A percentile compares a stretch with the other conserved stretches of the same genome.
Evolutionary conservation across 2,888 invertebrate genomes (phyloP).

Genomic region (Smittia aterrima): DNA sequence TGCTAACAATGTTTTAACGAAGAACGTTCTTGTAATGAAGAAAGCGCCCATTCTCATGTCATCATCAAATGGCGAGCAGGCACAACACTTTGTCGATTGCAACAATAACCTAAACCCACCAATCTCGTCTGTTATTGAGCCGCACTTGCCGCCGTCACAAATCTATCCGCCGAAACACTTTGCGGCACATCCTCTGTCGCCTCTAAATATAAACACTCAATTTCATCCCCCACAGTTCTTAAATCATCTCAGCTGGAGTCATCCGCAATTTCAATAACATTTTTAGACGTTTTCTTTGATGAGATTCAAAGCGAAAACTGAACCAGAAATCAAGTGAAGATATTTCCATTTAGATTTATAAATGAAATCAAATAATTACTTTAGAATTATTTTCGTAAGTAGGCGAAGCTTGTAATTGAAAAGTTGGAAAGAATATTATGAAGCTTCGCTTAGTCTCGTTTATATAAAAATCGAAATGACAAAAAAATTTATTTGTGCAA

Average conservation of each 20-base stretch:
- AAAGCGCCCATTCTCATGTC: not conserved
- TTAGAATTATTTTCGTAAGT: too few relatives aligned
- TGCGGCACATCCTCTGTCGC: conserved; percentile 15
- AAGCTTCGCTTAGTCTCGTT: too few relatives aligned
- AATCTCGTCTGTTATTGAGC: not conserved
- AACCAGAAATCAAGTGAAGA: too few relatives aligned
- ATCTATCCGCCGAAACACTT: not conserved
- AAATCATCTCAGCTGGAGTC: conserved; percentile 29
- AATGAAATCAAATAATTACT: too few relatives aligned
- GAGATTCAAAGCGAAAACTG: too few relatives aligned
- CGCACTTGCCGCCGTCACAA: not conserved
- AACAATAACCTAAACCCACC: conserved; percentile 16
- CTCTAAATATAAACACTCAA: conserved; percentile 24
- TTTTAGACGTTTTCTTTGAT: too few relatives aligned
- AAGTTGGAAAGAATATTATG: too few relatives aligned
- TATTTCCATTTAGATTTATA: too few relatives aligned
- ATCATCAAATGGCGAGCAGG: not conserved
- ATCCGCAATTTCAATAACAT: too few relatives aligned
- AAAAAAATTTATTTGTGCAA: too few relatives aligned
- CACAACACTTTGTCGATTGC: conserved; percentile 6
- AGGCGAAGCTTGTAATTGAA: too few relatives aligned
- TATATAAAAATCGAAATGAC: too few relatives aligned
- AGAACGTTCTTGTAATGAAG: conserved; percentile 20
- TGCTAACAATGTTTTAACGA: conserved; percentile 14
- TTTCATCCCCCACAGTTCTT: conserved; percentile 21